Evolutionary conservation across 2,797 vertebrate species (phyloP), one percentile per base, ranked within the genome.

Genomic region (Crypturellus tataupa): DNA sequence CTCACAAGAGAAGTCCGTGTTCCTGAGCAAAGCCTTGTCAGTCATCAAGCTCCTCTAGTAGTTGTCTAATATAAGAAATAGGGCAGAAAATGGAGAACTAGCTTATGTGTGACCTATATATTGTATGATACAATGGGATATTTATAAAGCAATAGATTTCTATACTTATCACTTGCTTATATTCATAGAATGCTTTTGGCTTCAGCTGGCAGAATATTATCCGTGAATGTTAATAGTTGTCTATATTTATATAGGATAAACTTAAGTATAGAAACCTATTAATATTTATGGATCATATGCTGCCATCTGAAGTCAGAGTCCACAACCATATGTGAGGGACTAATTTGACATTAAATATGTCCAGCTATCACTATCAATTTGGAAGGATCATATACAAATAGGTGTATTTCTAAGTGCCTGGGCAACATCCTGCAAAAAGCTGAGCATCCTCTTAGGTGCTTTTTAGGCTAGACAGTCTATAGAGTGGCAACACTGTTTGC

Each of bases 11-110:
- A 78, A 51, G 42, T 47, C 77, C 86, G 24, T 23, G 77, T n/a
- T 40, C 27, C 39, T 88, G 86, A 93, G 93, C 81, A 90, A 93
- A 95, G 85, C 86, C 86, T 93, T 55, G 78, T 89, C 94, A 89
- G 92, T 94, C 72, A 81, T 65, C 65, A 59, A 55, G n/a, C 1
- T 0, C 58, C 78, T 89, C 80, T 90, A 56, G 80, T 27, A 31
- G 63, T 77, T 90, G 89, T 82, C 80, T 95, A 76, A 93, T 93
- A 92, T 20, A 44, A 81, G 85, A 88, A 85, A 85, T 81, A 31
- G 63, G 63, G 37, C 53, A 60, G 78, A 18, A 91, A 91, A 75
- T 0, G 8, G 77, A 73, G 93, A 95, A 20, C 5, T 16, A 27
- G 33, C 58, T 82, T 86, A 73, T 42, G 51, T 4, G 12, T 51